A percentile compares a stretch with the other conserved stretches of the same genome.
Evolutionary conservation across 2,888 invertebrate species (phyloP).

Genomic region (Tenthredo distinguenda): DNA sequence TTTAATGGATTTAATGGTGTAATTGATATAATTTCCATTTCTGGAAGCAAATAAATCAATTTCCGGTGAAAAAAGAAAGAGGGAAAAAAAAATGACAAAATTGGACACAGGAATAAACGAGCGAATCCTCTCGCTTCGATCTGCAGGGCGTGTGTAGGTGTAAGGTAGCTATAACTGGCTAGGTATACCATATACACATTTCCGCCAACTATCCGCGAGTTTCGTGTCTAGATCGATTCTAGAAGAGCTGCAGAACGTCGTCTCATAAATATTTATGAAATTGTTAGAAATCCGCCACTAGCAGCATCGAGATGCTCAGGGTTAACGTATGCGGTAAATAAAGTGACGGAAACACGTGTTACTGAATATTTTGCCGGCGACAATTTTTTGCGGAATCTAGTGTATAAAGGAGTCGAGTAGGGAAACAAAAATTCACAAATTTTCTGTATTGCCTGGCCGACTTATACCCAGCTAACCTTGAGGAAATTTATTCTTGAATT

Average conservation of each 20-base stretch:
- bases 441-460: background rate
- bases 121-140: background rate
- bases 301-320: constrained; percentile 31
- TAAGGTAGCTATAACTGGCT: background rate
- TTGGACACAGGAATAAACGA: background rate
- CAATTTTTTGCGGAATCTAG: background rate
- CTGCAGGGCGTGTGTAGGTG: background rate
- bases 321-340: constrained; percentile 47
- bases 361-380: constrained; percentile 36
- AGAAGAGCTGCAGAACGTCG: constrained; percentile 55
- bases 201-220: background rate
- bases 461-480: background rate
- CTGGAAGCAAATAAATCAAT: constrained; percentile 37
- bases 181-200: background rate
- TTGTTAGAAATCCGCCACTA: constrained; percentile 62
- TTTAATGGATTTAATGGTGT: constrained; percentile 42
- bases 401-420: background rate
- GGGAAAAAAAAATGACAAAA: background rate
- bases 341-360: constrained; percentile 39
- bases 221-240: constrained; percentile 37
- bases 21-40: constrained; percentile 43
- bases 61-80: background rate
- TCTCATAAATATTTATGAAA: constrained; percentile 75
- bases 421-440: background rate
- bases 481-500: constrained; percentile 9